phyloP scores from a whole-genome alignment of 2,797 vertebrate genomes.

The Scolopax bukidnonensis region DNA sequence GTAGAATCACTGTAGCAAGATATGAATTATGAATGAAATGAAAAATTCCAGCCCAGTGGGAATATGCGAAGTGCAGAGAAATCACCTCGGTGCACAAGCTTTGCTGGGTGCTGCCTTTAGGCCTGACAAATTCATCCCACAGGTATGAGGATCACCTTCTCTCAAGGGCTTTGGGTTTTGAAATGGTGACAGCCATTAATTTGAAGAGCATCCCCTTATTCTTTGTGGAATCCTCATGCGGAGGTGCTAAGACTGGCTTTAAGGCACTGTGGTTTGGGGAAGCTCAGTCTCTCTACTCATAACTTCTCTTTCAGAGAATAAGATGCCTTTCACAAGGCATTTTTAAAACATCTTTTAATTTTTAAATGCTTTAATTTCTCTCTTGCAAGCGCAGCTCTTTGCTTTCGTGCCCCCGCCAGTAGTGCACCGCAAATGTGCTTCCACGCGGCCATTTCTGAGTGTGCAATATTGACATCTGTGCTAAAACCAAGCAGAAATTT shows the following conservation, averaged over 20 bases:
- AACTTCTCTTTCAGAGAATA: background rate
- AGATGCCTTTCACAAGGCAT: background rate
- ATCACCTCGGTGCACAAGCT: background rate
- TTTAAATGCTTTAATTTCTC: conserved; percentile 28
- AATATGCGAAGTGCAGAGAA: conserved; percentile 50
- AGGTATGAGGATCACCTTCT: background rate
- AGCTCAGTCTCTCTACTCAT: background rate
- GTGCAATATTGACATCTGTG: conserved; percentile 33
- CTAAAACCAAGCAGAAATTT: conserved; percentile 34
- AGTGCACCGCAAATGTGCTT: background rate
- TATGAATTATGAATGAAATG: conserved; percentile 68
- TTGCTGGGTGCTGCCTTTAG: background rate
- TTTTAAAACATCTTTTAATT: conserved; percentile 10
- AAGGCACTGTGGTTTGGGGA: background rate
- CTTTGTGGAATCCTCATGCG: background rate
- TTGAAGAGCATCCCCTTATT: background rate
- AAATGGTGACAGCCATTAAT: background rate
- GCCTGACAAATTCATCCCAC: background rate
- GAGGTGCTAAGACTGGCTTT: background rate
- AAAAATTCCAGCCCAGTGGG: conserved; percentile 35
- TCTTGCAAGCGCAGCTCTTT: background rate
- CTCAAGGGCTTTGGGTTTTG: background rate
- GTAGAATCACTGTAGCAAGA: conserved; percentile 9
- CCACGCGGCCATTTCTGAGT: background rate
- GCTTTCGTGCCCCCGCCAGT: background rate